phyloP scores from a whole-genome alignment of 2,113 vertebrate genomes.

The Colius striatus region DNA sequence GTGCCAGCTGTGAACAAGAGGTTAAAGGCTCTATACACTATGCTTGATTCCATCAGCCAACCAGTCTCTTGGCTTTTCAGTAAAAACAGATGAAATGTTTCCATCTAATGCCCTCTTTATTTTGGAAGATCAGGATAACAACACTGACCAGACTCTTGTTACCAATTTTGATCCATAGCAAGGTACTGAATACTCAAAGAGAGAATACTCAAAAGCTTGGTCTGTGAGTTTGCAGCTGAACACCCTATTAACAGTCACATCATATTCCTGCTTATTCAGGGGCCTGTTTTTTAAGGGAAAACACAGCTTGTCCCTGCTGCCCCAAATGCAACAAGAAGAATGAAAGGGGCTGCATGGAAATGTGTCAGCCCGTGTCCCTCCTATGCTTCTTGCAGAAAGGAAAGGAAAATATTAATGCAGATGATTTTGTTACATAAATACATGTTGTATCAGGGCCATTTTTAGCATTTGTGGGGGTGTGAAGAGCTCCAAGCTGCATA shows the following conservation, averaged over 20 bases:
- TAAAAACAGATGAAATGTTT: not conserved
- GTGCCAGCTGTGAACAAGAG: not conserved
- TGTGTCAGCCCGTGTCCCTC: conserved; percentile 50
- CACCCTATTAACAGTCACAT: not conserved
- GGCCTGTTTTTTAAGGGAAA: not conserved
- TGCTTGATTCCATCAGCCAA: not conserved
- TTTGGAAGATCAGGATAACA: not conserved
- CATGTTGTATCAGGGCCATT: conserved; percentile 75
- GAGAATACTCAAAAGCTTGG: not conserved
- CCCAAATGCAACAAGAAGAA: conserved; percentile 12
- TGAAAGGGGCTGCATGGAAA: conserved; percentile 43
- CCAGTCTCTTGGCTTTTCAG: not conserved
- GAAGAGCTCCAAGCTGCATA: conserved; percentile 72
- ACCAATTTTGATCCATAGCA: not conserved
- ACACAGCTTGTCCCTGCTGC: not conserved
- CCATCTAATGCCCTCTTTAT: not conserved
- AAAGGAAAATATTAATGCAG: conserved; percentile 69
- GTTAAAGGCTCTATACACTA: not conserved
- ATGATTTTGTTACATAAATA: conserved; percentile 77
- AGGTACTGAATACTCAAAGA: not conserved
- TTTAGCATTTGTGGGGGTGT: conserved; percentile 76
- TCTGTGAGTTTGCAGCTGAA: not conserved
- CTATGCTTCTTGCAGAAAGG: conserved; percentile 51
- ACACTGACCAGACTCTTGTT: not conserved
- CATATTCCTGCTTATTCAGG: not conserved